Conservation (phyloP, 1,140 invertebrate species). For the Aphelinus atriplicis region DNA sequence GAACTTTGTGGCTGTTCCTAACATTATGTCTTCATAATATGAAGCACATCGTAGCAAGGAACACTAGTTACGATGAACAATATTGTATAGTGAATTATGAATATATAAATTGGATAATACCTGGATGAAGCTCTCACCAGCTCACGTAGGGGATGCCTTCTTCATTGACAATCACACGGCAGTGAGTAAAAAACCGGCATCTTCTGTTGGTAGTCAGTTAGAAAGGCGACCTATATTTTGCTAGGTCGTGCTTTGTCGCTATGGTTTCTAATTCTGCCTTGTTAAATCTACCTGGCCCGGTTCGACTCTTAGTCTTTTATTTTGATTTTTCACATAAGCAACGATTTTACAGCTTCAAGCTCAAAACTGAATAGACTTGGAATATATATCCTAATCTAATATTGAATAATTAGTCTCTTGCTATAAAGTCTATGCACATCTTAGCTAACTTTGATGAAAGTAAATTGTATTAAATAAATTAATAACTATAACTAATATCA, state of each 20-base stretch:
- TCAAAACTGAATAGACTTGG: too few species aligned
- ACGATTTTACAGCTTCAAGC: too few species aligned
- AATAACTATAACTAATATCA: constrained; percentile 3
- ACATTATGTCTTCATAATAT: constrained; percentile 38
- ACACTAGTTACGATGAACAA: constrained; percentile 58
- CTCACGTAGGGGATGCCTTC: constrained; percentile 65
- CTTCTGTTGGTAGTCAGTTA: constrained; percentile 68
- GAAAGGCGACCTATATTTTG: constrained; percentile 66
- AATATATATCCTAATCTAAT: constrained; percentile 10
- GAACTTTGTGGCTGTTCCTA: constrained; percentile 42
- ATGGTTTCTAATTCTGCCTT: constrained; percentile 60
- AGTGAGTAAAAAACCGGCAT: constrained; percentile 66
- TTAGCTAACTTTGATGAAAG: constrained; percentile 16
- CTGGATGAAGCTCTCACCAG: constrained; percentile 65
- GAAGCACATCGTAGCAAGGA: constrained; percentile 58
- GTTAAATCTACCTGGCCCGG: constrained; percentile 49
- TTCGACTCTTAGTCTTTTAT: constrained; percentile 33
- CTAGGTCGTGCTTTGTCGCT: constrained; percentile 65
- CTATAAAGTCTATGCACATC: constrained; percentile 1
- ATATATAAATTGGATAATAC: constrained; percentile 69
- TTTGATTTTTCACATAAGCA: constrained; percentile 19
- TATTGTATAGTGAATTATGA: constrained; percentile 65
- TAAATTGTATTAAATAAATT: constrained; percentile 21
- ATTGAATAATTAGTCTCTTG: constrained; percentile 6
- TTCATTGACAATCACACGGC: constrained; percentile 67